These are phyloP conservation scores for Aphelinus atriplicis DNA, from an alignment of 1,140 invertebrate species.

Conservation along the genomic window DNA sequence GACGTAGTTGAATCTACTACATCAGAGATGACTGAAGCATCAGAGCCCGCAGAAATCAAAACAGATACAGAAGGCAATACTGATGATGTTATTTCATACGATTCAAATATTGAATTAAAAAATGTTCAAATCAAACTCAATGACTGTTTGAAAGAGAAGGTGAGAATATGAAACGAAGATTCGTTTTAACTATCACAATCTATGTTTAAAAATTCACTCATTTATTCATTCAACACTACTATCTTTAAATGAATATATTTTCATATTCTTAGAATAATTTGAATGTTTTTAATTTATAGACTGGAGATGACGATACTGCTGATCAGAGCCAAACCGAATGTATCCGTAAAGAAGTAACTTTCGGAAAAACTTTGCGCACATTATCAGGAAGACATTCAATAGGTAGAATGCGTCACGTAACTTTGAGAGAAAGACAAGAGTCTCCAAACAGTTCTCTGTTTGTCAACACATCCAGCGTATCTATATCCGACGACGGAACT, in stretches of 20 bases:
- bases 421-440: conserved; percentile 48
- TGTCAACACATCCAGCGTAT: conserved; percentile 53
- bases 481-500: conserved; percentile 44
- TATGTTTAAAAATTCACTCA: not conserved
- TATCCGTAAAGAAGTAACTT: conserved; percentile 47
- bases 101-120: conserved; percentile 54
- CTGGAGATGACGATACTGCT: conserved; percentile 28
- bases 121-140: conserved; percentile 57
- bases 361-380: conserved; percentile 54
- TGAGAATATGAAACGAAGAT: conserved; percentile 2
- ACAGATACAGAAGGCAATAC: conserved; percentile 33
- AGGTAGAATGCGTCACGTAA: conserved; percentile 52
- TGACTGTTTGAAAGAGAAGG: conserved; percentile 57
- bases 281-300: conserved; percentile 31
- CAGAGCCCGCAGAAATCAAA: conserved; percentile 37
- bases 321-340: conserved; percentile 39
- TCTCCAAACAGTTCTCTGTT: conserved; percentile 57
- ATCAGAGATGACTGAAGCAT: conserved; percentile 47
- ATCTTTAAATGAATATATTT: not conserved
- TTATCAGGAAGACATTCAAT: conserved; percentile 55
- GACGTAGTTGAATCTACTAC: conserved; percentile 54
- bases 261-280: no score
- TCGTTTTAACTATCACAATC: no score
- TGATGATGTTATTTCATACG: conserved; percentile 51
- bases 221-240: not conserved